Conservation (phyloP, 2,113 vertebrate species). For the Platanista minor region DNA sequence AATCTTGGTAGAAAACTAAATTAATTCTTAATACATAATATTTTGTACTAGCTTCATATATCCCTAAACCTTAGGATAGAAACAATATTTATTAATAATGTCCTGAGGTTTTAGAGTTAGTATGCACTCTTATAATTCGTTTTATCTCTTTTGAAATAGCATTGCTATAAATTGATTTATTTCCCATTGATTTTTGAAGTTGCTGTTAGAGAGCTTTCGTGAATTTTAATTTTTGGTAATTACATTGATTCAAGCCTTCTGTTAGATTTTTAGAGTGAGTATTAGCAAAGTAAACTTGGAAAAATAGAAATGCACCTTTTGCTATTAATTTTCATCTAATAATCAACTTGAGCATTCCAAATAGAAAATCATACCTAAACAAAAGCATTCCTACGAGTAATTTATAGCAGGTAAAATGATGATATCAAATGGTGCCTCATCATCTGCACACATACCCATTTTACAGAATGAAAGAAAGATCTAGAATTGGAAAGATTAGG, state of each 20-base stretch:
- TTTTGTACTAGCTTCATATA: constrained; percentile 37
- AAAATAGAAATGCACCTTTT: not conserved
- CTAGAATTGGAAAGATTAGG: not conserved
- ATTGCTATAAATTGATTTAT: constrained; percentile 60
- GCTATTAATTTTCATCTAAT: not conserved
- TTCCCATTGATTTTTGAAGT: constrained; percentile 2
- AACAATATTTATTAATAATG: constrained; percentile 71
- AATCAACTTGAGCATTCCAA: not conserved
- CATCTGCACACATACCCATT: not conserved
- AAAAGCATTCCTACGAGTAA: not conserved
- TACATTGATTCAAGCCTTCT: constrained; percentile 10
- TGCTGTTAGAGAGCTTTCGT: not conserved
- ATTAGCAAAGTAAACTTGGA: not conserved
- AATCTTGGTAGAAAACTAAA: constrained; percentile 61
- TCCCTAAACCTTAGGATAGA: constrained; percentile 52
- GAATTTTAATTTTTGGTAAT: constrained; percentile 28
- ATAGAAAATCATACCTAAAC: not conserved
- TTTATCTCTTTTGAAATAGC: constrained; percentile 61
- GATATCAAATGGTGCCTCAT: not conserved
- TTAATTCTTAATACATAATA: constrained; percentile 67
- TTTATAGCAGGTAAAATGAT: not conserved
- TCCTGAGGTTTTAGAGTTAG: constrained; percentile 55
- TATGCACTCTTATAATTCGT: constrained; percentile 55
- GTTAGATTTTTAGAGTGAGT: not conserved
- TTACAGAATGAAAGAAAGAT: not conserved